Percentiles rank a stretch among this genome's conserved stretches.
Evolutionary conservation across 2,797 vertebrate genomes (phyloP).

Genomic region (Halcyon smyrnensis): DNA sequence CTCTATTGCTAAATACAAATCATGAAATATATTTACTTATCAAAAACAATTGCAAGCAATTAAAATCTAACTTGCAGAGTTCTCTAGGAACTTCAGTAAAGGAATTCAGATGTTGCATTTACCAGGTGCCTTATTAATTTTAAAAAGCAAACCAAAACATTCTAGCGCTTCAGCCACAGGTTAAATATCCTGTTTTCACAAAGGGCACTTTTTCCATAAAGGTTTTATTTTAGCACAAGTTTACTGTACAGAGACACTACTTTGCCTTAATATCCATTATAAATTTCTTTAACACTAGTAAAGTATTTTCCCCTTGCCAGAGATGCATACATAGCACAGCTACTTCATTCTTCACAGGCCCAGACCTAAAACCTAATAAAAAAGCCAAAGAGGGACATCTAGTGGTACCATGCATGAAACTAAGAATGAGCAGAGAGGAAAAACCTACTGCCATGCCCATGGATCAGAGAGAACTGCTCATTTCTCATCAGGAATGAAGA

Average conservation of each 20-base stretch:
- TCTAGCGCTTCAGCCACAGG: not conserved
- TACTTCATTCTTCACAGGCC: not conserved
- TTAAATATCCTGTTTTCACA: not conserved
- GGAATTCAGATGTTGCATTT: not conserved
- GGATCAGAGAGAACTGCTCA: not conserved
- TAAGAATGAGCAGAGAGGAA: not conserved
- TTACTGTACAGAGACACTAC: not conserved
- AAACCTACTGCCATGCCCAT: not conserved
- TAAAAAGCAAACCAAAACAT: not conserved
- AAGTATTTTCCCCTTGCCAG: not conserved
- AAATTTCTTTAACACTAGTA: conserved; percentile 7
- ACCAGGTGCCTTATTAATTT: not conserved
- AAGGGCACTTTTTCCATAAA: conserved; percentile 28
- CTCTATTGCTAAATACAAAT: not conserved
- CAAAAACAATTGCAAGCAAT: not conserved
- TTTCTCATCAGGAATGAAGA: not conserved
- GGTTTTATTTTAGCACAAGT: not conserved
- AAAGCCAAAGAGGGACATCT: conserved; percentile 83
- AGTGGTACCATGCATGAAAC: conserved; percentile 66
- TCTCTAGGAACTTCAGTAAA: not conserved
- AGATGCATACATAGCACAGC: not conserved
- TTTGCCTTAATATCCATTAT: not conserved
- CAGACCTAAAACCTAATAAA: conserved; percentile 50
- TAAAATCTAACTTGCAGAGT: not conserved
- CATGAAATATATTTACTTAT: not conserved